Conservation (phyloP, 2,113 vertebrate species). For the Cyanistes caeruleus region DNA sequence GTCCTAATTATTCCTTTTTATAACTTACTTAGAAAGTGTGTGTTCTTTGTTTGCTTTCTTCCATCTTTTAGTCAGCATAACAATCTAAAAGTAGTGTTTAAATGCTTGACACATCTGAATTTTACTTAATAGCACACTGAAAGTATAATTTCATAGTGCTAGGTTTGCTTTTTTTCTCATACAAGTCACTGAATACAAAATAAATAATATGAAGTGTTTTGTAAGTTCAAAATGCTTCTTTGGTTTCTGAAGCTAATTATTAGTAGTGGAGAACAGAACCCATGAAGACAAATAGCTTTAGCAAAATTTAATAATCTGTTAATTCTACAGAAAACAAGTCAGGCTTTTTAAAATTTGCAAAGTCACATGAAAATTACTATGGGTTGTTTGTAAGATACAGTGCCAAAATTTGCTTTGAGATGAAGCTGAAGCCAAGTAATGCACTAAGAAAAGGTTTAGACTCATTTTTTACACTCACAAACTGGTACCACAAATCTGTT, state of each 20-base stretch:
- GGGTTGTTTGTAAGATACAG: accelerated
- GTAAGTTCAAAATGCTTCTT: background rate
- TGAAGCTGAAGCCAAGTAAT: background rate
- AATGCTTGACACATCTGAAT: background rate
- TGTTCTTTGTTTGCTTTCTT: background rate
- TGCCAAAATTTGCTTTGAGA: background rate
- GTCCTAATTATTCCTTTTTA: background rate
- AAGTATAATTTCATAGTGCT: background rate
- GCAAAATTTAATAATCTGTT: background rate
- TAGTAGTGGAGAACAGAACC: background rate
- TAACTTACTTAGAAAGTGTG: background rate
- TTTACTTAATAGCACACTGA: background rate
- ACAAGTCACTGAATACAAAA: background rate
- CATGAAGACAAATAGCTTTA: background rate
- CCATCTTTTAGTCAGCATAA: background rate
- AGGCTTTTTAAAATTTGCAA: background rate
- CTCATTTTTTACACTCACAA: background rate
- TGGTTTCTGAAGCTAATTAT: background rate
- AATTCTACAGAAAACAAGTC: background rate
- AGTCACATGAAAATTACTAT: background rate
- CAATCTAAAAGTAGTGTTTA: background rate
- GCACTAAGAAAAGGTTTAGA: background rate
- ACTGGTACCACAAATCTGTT: background rate
- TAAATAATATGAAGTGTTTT: background rate
- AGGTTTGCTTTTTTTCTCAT: background rate